Base-by-base conservation (phyloP, 2,888 invertebrate species). In the Synergus itoensis region DNA sequence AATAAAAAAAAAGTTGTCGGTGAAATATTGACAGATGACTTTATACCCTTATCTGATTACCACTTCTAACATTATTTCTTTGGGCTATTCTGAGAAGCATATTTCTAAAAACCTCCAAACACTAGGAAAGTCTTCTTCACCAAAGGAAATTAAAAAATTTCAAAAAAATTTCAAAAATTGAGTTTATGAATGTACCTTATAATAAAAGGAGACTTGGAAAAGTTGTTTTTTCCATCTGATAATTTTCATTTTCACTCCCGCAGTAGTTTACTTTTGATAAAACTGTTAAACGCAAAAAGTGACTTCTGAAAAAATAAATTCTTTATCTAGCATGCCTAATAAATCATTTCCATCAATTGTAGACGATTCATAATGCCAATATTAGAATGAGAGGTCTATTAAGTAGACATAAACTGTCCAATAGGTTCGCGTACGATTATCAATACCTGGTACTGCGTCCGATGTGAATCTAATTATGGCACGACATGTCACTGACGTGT, bases 381-480 rank as follows among this genome's bases (percentile, higher is more conserved):
- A 53, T 18, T 73, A 40, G 12, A 53, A n/a, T 73, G 40, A n/a
- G 11, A 18, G 18, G 36, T 16, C 73, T 73, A 18, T 73, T 57
- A 73, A 73, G 73, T 57, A 53, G 36, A 36, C 53, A 16, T 73
- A 73, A 73, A 73, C 73, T 73, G 73, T 73, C 53, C 73, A 53
- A 57, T 53, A 73, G 53, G 53, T 73, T 73, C 53, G 73, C 36
- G 53, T n/a, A 73, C 40, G 48, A 53, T 73, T 36, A 73, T 73
- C 53, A 73, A 73, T 73, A 73, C 40, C 11, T 21, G 67, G 67
- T 64, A 80, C 62, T 81, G 82, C 83, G 79, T 80, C 69, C 78
- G 53, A 63, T 69, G 79, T 80, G 85, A 87, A 88, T 87, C 85
- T 88, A 88, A 89, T 89, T 87, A 88, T 83, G 83, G 82, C 84